Base-by-base conservation (phyloP, 2,113 vertebrate species). In the Chaetops frenatus region DNA sequence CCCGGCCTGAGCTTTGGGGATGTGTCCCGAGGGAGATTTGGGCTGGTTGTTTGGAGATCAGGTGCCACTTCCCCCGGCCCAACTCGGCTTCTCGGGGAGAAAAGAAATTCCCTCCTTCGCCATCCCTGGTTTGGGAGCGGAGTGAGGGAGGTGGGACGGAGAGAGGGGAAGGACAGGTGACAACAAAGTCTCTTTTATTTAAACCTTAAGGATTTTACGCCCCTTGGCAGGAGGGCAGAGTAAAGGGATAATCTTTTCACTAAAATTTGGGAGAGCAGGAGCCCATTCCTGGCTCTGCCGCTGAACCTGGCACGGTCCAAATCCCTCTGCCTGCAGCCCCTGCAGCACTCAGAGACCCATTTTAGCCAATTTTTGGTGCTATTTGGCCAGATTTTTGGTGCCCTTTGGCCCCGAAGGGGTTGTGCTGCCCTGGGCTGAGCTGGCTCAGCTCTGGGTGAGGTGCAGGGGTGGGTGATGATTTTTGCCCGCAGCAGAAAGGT, bases 121-220 rank as follows among this genome's bases (percentile, higher is more conserved):
- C 53, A 2, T 27, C 9, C 0, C 1, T 5, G 44, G 8, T 45
- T 76, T 24, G 54, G 7, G 61, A n/a, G n/a, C 0, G 8, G 28
- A 27, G 36, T 2, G 2, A 40, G 73, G 60, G 57, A 66, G 27
- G 65, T 44, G 61, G 35, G 81, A 79, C 60, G 88, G 33, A 51
- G 65, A 57, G n/a, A 0, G 7, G 18, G 28, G 29, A n/a, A 54
- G 33, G 35, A 42, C 64, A 28, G n/a, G 33, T 4, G 42, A 23
- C 1, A 11, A 11, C n/a, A 2, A 9, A 0, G 6, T 2, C 2
- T 4, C 0, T 0, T 24, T 80, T 38, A 5, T 88, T 60, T 11
- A 5, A 76, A 14, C 40, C 17, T 20, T 0, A 5, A 69, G 14
- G 48, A 1, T 44, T 17, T 61, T 10, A 2, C 11, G 29, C 6